Conservation (phyloP, 2,888 invertebrate genomes). For the Meteorus cinctellus region DNA sequence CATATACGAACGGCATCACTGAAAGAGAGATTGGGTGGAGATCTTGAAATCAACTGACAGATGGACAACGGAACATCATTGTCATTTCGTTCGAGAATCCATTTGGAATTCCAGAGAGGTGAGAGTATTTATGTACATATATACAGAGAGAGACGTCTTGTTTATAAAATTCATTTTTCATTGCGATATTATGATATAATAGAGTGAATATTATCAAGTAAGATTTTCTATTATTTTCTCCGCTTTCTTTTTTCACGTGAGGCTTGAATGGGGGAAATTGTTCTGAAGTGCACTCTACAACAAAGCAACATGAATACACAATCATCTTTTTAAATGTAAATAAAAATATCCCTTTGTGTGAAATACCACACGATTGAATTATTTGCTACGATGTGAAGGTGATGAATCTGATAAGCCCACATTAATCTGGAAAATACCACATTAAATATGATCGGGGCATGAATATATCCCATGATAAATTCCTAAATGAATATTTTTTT, state of each 20-base stretch:
- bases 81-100: constrained; percentile 34
- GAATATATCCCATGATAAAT: too few species aligned
- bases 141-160: constrained; percentile 23
- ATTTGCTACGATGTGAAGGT: too few species aligned
- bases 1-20: not conserved
- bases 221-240: not conserved
- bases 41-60: constrained; percentile 42
- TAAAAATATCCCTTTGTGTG: too few species aligned
- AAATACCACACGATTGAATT: too few species aligned
- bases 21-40: constrained; percentile 19
- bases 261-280: too few species aligned
- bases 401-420: too few species aligned
- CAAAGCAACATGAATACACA: too few species aligned
- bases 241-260: too few species aligned
- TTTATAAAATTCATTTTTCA: constrained; percentile 39
- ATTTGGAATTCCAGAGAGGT: constrained; percentile 32
- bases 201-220: not conserved
- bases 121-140: not conserved
- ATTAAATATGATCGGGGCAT: too few species aligned
- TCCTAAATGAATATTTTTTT: not conserved
- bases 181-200: not conserved
- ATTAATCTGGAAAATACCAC: too few species aligned
- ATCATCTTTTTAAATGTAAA: too few species aligned
- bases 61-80: constrained; percentile 35
- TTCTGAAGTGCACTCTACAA: too few species aligned